Base-by-base conservation (phyloP, 2,797 vertebrate genomes). In the Mastacembelus armatus region DNA sequence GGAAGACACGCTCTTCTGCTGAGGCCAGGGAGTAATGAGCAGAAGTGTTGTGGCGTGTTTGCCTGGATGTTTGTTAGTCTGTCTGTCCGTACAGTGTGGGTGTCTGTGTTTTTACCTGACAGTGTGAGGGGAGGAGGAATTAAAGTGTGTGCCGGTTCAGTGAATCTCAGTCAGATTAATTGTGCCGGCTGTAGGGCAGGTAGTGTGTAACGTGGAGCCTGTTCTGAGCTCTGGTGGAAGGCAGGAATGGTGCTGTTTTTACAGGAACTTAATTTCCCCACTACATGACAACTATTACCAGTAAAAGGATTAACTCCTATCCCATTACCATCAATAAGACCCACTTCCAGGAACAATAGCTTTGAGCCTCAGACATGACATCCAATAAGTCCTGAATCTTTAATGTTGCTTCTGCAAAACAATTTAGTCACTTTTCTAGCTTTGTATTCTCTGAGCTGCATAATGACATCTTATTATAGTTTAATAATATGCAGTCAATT, bases 1-100 rank as follows among this genome's bases (percentile, higher is more conserved):
- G 79, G 87, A 92, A 90, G 91, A 93, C 85, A 81, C 91, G 86
- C 88, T 93, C 79, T 78, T 71, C 40, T 50, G 61, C 60, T 26
- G 55, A 74, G 75, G 68, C 74, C 63, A 38, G 19, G 49, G 71
- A 66, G 47, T 74, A 78, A 85, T 79, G 77, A 78, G 79, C 43
- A 50, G 18, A 21, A 43, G 61, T 36, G 85, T 73, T 85, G 60
- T 19, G 60, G 48, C 16, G 43, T 19, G 50, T 71, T 59, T 68
- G 65, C 69, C 49, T 60, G 64, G 56, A 45, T 73, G 62, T 74
- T 60, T 67, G 18, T 77, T 47, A 45, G 66, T 51, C 38, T 14
- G 43, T 54, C 49, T n/a, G 16, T 67, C 61, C 30, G 19, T n/a
- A n/a, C n/a, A n/a, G n/a, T 22, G n/a, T 16, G 58, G 63, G 60